Evolutionary conservation across 2,797 vertebrate genomes (phyloP), one percentile per base, ranked within the genome.

Genomic region (Chiroxiphia lanceolata): DNA sequence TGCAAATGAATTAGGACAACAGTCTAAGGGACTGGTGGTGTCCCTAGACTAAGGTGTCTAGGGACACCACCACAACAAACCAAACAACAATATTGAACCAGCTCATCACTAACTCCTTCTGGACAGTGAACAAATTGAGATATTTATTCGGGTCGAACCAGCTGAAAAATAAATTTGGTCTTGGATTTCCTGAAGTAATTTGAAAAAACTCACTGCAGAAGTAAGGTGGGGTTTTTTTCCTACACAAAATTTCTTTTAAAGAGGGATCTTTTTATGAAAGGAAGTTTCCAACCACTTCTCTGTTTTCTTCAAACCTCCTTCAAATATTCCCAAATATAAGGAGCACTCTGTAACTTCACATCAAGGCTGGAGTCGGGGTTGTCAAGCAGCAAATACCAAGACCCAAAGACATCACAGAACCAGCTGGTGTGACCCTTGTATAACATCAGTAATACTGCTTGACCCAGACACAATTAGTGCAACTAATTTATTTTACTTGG

Each of bases 201-300:
- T 69, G 2, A 29, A 45, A 45, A 85, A 80, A 38, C 23, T 14
- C 40, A 29, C 5, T 85, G 21, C 15, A 83, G 18, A 89, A 54
- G 6, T 17, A 33, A 15, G 0, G 4, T 2, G 0, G 1, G 3
- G 16, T 1, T 51, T 48, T 48, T 45, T 86, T 67, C 36, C 51
- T 33, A 34, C 5, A 38, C 23, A 69, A 50, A 36, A 1, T 33
- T 76, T 50, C 10, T 85, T 84, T 65, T 65, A n/a, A 64, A 56
- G 20, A 36, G 25, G 74, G 0, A 22, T 13, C 2, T 16, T 83
- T 80, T 61, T 9, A 45, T 50, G 44, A 57, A 72, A 56, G 15
- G 19, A 71, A 23, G 2, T 36, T 88, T 23, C 47, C 1, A 8
- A 14, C 2, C 18, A 51, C 14, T 65, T 70, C 19, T 64, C 21